Conservation (phyloP, 2,797 vertebrate species). For the Brotula barbata region DNA sequence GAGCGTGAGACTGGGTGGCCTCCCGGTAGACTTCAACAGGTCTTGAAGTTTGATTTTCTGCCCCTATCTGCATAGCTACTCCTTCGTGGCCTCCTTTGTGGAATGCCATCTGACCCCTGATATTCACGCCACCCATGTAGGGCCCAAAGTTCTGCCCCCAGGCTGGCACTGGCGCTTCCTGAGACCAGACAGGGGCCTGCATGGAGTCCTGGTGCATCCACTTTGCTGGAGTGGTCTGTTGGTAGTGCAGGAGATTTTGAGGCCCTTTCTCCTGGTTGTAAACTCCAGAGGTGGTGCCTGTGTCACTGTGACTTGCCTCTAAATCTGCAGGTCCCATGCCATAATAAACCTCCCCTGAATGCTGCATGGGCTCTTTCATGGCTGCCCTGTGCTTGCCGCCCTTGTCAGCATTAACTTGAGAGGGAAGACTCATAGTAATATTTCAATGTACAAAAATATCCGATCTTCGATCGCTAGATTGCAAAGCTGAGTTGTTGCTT, state of each 20-base stretch:
- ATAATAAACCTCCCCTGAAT: slow-evolving; percentile 87
- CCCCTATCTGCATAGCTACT: slow-evolving; percentile 68
- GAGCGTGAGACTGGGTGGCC: slow-evolving; percentile 58
- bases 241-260: slow-evolving; percentile 80
- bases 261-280: slow-evolving; percentile 85
- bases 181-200: slow-evolving; percentile 83
- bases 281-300: slow-evolving; percentile 75
- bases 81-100: slow-evolving; percentile 74
- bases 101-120: slow-evolving; percentile 73
- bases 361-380: slow-evolving; percentile 84
- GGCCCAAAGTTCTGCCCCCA: slow-evolving; percentile 85
- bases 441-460: slow-evolving; percentile 15
- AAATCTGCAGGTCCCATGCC: slow-evolving; percentile 73
- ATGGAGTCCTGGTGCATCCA: slow-evolving; percentile 83
- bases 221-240: slow-evolving; percentile 83
- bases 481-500: slow-evolving; percentile 28
- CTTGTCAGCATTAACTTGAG: slow-evolving; percentile 88
- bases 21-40: slow-evolving; percentile 75
- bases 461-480: slow-evolving; percentile 24
- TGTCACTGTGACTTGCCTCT: slow-evolving; percentile 70
- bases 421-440: slow-evolving; percentile 90
- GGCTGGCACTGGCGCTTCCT: slow-evolving; percentile 65
- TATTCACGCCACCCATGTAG: slow-evolving; percentile 78
- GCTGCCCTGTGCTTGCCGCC: slow-evolving; percentile 81
- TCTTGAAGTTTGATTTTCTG: slow-evolving; percentile 77